Conservation (phyloP, 2,888 invertebrate genomes). For the Ecdyonurus torrentis region DNA sequence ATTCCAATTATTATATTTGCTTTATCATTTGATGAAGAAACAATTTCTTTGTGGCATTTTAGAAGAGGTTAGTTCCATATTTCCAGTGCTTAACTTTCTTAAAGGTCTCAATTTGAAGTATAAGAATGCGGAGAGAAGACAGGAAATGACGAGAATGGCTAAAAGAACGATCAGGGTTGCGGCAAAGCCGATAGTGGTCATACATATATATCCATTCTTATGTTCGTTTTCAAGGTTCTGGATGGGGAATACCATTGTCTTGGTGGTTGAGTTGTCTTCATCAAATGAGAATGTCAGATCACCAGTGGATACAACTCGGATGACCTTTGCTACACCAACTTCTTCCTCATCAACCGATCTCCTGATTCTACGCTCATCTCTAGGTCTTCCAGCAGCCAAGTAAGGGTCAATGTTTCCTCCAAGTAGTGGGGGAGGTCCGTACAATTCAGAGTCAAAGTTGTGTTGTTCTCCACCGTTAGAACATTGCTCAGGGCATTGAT, state of each 20-base stretch:
- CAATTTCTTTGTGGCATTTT: neutral
- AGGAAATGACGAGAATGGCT: slow-evolving; percentile 67
- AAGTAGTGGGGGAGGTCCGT: slow-evolving; percentile 14
- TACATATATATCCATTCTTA: slow-evolving; percentile 58
- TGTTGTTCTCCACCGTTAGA: slow-evolving; percentile 38
- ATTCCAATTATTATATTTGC: no score
- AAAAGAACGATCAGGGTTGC: slow-evolving; percentile 69
- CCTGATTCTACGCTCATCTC: slow-evolving; percentile 54
- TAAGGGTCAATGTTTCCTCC: slow-evolving; percentile 22
- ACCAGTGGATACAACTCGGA: slow-evolving; percentile 80
- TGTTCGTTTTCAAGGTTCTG: slow-evolving; percentile 31
- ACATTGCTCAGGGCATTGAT: slow-evolving; percentile 86
- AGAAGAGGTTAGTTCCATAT: neutral
- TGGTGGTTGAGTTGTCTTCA: slow-evolving; percentile 37
- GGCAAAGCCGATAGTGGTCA: slow-evolving; percentile 88
- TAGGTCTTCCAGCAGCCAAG: slow-evolving; percentile 41
- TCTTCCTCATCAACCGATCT: slow-evolving; percentile 47
- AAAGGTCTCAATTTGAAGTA: slow-evolving; percentile 47
- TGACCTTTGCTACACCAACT: slow-evolving; percentile 76
- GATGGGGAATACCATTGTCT: slow-evolving; percentile 53
- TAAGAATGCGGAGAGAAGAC: slow-evolving; percentile 68
- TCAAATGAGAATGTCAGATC: slow-evolving; percentile 73
- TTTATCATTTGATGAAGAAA: neutral
- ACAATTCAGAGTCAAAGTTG: slow-evolving; percentile 18
- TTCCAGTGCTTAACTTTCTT: neutral